Evolutionary conservation across 2,797 vertebrate genomes (phyloP).

Genomic region (Cirrhinus mrigala): DNA sequence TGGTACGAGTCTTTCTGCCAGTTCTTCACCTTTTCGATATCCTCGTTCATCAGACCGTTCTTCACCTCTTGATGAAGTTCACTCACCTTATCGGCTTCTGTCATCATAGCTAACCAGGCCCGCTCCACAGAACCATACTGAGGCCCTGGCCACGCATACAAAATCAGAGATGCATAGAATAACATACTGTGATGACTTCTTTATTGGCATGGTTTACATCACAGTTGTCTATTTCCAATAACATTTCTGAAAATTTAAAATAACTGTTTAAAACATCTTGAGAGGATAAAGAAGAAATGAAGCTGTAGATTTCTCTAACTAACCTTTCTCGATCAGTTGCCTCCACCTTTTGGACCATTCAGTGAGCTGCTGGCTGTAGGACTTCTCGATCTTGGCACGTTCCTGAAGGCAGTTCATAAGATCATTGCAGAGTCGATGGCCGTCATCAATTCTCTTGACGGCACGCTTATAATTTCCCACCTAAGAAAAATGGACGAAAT

Average conservation of each 20-base stretch:
- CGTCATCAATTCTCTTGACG: conserved; percentile 94
- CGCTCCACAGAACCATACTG: conserved; percentile 95
- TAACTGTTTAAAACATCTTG: neutral
- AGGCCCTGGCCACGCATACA: conserved; percentile 80
- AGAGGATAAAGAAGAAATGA: neutral
- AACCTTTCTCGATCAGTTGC: conserved; percentile 96
- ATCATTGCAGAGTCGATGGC: conserved; percentile 95
- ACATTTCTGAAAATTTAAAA: neutral
- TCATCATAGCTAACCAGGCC: conserved; percentile 91
- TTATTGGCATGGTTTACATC: neutral
- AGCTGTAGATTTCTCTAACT: neutral
- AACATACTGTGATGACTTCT: neutral
- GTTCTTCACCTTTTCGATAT: conserved; percentile 97
- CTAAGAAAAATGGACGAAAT: conserved; percentile 69
- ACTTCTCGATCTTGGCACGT: conserved; percentile 96
- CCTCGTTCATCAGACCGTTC: conserved; percentile 88
- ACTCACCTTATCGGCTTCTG: conserved; percentile 93
- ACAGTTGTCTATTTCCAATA: neutral
- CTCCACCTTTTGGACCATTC: conserved; percentile 99
- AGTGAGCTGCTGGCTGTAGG: conserved; percentile 92
- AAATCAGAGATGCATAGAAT: neutral
- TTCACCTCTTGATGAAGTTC: conserved; percentile 95
- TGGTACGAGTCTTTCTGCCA: conserved; percentile 98
- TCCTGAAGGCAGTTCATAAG: conserved; percentile 97
- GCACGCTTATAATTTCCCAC: conserved; percentile 97